A percentile compares a stretch with the other conserved stretches of the same genome.
Conservation (phyloP, 2,113 vertebrate species). For the Chloropsis hardwickii region DNA sequence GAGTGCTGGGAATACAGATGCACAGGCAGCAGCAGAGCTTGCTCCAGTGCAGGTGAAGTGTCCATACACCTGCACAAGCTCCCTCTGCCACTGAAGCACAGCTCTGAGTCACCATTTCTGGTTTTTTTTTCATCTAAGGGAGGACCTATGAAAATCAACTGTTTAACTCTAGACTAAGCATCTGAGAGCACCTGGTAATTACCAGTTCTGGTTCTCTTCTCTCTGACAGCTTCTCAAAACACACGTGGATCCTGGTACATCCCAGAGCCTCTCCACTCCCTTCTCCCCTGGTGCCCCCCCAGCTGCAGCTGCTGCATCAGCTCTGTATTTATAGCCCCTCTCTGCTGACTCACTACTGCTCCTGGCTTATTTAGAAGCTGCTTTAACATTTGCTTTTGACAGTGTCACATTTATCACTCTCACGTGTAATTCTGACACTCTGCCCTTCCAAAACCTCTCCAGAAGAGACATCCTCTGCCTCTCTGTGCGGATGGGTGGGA, state of each 20-base stretch:
- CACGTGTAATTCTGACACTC: neutral
- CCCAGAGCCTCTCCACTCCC: neutral
- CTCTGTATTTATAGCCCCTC: neutral
- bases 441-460: neutral
- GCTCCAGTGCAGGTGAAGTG: neutral
- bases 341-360: neutral
- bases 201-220: neutral
- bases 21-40: neutral
- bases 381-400: neutral
- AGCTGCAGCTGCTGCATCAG: neutral
- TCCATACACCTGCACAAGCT: neutral
- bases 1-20: neutral
- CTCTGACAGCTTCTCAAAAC: neutral
- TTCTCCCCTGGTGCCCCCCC: neutral
- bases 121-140: neutral
- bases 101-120: neutral
- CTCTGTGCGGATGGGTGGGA: rapidly evolving
- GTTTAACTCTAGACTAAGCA: neutral
- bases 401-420: neutral
- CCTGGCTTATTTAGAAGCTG: neutral
- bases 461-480: neutral
- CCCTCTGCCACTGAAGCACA: neutral
- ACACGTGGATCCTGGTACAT: neutral
- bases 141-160: neutral
- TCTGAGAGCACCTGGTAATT: neutral